Evolutionary conservation across 2,797 vertebrate species (phyloP), one percentile per base, ranked within the genome.

Genomic region (Sebastes elongatus): DNA sequence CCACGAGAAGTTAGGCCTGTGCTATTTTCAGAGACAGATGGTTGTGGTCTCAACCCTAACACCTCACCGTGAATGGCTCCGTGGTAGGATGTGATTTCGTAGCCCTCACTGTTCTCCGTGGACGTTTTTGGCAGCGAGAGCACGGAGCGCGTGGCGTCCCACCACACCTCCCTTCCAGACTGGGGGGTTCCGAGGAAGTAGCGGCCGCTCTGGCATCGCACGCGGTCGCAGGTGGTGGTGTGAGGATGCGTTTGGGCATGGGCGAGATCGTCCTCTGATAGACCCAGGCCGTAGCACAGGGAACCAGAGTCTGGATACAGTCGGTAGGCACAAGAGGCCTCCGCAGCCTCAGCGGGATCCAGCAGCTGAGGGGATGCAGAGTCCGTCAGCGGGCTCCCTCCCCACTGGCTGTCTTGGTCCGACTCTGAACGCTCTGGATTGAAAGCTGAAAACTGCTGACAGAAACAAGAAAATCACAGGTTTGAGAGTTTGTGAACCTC

Each of bases 321-420:
- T 49, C 97, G 92, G 86, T 98, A 99, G 91, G 97, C 97, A 60
- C 97, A 98, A 7, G 97, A 97, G 1, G 95, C 90, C 0, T 98
- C 97, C 0, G 93, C 66, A 4, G 96, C 94, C 74, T 98, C 97
- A 0, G 75, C 25, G 0, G 97, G 88, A 76, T 98, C 98, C 95
- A 98, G 80, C n/a, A 98, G 95, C 93, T 98, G 97, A 13, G 98
- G 98, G 73, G 98, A 99, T 63, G 97, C 96, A 0, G 97, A 94
- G 35, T 98, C 97, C 0, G 97, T 98, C 88, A 98, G 88, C 0
- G 97, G 98, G 65, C 98, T 99, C 65, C 97, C 97, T 7, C 98
- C 98, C 98, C 98, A 98, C 76, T 98, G 97, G 91, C 97, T 99
- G 80, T 99, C 97, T 1, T 97, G 97, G 86, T 99, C 97, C 1